Percentiles rank a stretch among this genome's conserved stretches.
phyloP scores from a whole-genome alignment of 92 coral and sea anemone genomes.

The Nematostella vectensis region DNA sequence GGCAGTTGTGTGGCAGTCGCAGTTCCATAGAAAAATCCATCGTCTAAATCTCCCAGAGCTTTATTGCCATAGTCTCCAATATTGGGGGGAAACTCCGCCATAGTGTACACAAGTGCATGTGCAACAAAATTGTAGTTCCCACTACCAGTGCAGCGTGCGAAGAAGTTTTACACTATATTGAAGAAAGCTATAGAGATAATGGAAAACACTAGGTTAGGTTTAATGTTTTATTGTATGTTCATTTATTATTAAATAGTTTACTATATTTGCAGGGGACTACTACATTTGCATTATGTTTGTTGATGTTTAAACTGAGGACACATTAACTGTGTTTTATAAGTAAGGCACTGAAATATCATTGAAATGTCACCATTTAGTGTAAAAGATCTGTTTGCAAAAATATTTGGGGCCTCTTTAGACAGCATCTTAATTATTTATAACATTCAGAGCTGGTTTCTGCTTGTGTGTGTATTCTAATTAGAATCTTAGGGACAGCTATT shows the following conservation, averaged over 20 bases:
- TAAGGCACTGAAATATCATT: too few relatives aligned
- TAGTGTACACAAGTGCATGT: conserved; percentile 6
- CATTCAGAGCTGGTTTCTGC: too few relatives aligned
- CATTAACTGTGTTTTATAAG: too few relatives aligned
- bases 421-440: too few relatives aligned
- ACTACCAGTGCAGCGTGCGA: conserved; percentile 6
- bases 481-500: too few relatives aligned
- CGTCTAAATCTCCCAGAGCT: conserved; percentile 65
- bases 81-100: conserved; percentile 69
- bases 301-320: too few relatives aligned
- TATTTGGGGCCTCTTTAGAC: too few relatives aligned
- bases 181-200: conserved; percentile 69
- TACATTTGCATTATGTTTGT: too few relatives aligned
- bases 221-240: conserved; percentile 30
- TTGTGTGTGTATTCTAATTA: too few relatives aligned
- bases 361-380: too few relatives aligned
- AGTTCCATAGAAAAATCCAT: conserved; percentile 80
- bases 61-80: conserved; percentile 69
- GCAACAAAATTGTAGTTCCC: background rate
- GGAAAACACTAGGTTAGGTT: conserved; percentile 74
- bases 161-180: conserved; percentile 41
- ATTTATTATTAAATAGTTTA: conserved; percentile 52
- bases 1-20: conserved; percentile 69
- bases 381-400: too few relatives aligned
- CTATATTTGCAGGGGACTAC: too few relatives aligned